phyloP scores from a whole-genome alignment of 2,888 invertebrate species.

The Epirrita christyi region DNA sequence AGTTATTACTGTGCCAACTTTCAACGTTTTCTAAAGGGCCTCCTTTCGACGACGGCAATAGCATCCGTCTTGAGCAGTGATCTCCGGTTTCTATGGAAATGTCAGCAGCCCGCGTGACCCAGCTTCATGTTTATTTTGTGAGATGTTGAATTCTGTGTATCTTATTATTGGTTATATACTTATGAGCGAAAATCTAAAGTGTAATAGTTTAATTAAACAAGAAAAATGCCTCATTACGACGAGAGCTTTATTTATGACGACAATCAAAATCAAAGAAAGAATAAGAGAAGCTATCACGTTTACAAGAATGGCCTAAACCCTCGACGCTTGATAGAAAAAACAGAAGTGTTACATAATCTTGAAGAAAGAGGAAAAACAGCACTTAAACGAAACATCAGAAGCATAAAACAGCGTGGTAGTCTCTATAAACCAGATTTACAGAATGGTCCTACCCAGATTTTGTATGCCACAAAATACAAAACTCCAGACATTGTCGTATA shows the following conservation, averaged over 20 bases:
- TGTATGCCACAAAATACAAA: conserved; percentile 53
- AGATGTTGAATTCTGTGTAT: conserved; percentile 1
- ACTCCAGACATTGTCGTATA: conserved; percentile 70
- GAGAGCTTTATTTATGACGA: conserved; percentile 81
- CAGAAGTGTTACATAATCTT: conserved; percentile 64
- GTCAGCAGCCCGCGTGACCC: conserved; percentile 45
- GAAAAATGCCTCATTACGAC: conserved; percentile 81
- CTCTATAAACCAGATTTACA: conserved; percentile 58
- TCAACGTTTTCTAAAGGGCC: conserved; percentile 74
- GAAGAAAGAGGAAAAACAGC: conserved; percentile 73
- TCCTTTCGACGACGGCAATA: conserved; percentile 61
- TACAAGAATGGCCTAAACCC: conserved; percentile 76
- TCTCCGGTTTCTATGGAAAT: conserved; percentile 57
- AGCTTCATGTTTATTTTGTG: conserved; percentile 15
- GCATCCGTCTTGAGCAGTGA: conserved; percentile 50
- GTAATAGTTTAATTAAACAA: conserved; percentile 12
- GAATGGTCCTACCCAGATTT: conserved; percentile 43
- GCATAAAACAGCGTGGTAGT: conserved; percentile 70
- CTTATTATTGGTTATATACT: conserved; percentile 2
- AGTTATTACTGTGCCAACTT: conserved; percentile 59
- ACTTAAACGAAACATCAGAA: conserved; percentile 74
- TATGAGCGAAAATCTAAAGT: conserved; percentile 6
- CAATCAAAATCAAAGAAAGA: conserved; percentile 76
- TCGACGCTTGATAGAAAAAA: conserved; percentile 60
- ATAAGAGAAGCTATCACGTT: conserved; percentile 80